Percentiles rank a stretch among this genome's conserved stretches.
These are phyloP conservation scores for Helicoverpa armigera DNA, from an alignment of 1,140 invertebrate species.

Conservation along the genomic window DNA sequence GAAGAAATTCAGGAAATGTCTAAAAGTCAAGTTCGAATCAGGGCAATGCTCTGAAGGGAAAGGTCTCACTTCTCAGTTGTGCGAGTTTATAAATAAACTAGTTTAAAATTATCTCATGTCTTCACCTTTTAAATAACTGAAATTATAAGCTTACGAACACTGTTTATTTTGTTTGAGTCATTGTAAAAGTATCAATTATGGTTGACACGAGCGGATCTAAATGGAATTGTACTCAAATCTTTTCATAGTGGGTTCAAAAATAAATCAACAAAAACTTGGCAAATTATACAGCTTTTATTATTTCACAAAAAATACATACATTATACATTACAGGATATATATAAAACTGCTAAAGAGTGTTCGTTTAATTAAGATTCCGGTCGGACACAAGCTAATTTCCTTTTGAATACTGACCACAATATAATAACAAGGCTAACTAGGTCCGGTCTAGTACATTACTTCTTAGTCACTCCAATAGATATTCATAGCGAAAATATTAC, in stretches of 20 bases:
- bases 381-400: conserved; percentile 58
- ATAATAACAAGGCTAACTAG: conserved; percentile 57
- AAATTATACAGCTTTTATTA: not conserved
- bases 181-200: not conserved
- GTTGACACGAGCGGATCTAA: conserved; percentile 14
- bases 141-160: not conserved
- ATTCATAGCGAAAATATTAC: conserved; percentile 52
- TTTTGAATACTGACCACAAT: conserved; percentile 53
- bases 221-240: not conserved
- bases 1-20: conserved; percentile 79
- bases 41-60: conserved; percentile 69
- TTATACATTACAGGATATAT: conserved; percentile 14
- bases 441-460: conserved; percentile 61
- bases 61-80: conserved; percentile 51
- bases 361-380: conserved; percentile 20
- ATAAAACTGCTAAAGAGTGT: not conserved
- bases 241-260: not conserved
- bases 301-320: conserved; percentile 11
- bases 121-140: conserved; percentile 6
- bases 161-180: not conserved
- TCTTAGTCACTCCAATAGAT: conserved; percentile 57
- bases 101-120: conserved; percentile 30
- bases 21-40: conserved; percentile 77
- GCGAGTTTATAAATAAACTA: conserved; percentile 32
- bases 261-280: conserved; percentile 13